Conservation (phyloP, 2,888 invertebrate species). For the Heliconius aoede region DNA sequence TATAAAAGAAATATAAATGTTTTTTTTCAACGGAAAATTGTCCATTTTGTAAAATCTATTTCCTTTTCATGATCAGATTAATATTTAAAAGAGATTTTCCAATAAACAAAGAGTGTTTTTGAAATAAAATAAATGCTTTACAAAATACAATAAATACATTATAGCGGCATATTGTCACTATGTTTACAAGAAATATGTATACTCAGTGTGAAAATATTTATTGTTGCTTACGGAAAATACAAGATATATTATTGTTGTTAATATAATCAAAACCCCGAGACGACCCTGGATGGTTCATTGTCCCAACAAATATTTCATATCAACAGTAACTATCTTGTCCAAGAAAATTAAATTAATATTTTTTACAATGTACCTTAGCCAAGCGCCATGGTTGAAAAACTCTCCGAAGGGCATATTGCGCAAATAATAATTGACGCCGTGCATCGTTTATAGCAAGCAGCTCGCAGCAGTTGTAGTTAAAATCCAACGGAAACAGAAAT, state of each 20-base stretch:
- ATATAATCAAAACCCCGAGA: slow-evolving; percentile 56
- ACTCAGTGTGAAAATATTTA: slow-evolving; percentile 44
- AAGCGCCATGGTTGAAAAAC: slow-evolving; percentile 39
- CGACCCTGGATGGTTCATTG: slow-evolving; percentile 62
- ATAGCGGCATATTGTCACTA: too few relatives aligned
- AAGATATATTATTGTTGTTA: slow-evolving; percentile 48
- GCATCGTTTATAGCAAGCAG: slow-evolving; percentile 50
- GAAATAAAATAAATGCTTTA: too few relatives aligned
- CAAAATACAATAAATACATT: too few relatives aligned
- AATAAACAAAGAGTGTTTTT: too few relatives aligned
- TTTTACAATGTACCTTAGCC: slow-evolving; percentile 30
- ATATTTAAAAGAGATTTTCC: too few relatives aligned
- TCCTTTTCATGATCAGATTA: too few relatives aligned
- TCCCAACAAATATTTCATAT: slow-evolving; percentile 58
- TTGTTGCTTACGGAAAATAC: slow-evolving; percentile 53
- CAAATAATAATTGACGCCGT: slow-evolving; percentile 52
- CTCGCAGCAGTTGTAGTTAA: slow-evolving; percentile 54
- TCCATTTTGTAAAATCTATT: too few relatives aligned
- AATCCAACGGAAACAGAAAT: slow-evolving; percentile 61
- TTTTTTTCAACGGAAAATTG: not conserved
- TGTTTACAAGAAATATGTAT: not conserved
- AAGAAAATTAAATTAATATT: slow-evolving; percentile 45
- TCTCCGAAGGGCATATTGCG: slow-evolving; percentile 52
- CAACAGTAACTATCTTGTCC: slow-evolving; percentile 61
- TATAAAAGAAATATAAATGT: not conserved